Conservation (phyloP, 2,888 invertebrate species). For the Conomelus anceps region DNA sequence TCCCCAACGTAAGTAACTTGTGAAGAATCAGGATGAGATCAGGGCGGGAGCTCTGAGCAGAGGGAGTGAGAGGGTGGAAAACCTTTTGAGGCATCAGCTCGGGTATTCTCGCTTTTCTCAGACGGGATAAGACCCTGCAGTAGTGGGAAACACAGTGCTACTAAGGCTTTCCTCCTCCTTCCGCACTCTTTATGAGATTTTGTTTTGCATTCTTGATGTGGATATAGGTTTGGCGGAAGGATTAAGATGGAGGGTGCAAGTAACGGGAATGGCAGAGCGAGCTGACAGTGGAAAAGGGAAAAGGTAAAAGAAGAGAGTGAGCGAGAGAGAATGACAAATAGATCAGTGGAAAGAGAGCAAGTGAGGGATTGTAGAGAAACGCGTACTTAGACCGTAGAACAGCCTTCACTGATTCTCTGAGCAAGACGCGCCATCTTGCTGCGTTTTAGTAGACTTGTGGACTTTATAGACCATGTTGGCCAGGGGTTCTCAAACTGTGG, state of each 20-base stretch:
- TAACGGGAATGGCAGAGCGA: background rate
- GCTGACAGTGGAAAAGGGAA: background rate
- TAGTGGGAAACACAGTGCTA: too few species aligned
- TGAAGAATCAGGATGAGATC: background rate
- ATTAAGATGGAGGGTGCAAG: background rate
- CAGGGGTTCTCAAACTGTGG: too few species aligned
- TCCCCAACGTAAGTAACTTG: background rate
- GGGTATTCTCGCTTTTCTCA: background rate
- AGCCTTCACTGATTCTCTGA: too few species aligned
- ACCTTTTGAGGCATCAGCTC: too few species aligned
- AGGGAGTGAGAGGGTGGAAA: background rate
- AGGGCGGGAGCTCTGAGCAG: background rate
- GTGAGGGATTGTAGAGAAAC: too few species aligned
- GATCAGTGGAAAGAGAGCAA: too few species aligned
- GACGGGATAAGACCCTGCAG: background rate
- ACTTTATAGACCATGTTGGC: too few species aligned
- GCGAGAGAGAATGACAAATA: background rate
- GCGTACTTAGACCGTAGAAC: too few species aligned
- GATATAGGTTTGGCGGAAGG: background rate
- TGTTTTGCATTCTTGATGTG: conserved; percentile 11
- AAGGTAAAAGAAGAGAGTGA: background rate
- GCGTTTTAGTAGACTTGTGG: too few species aligned
- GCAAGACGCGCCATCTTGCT: too few species aligned
- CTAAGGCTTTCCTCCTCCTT: background rate
- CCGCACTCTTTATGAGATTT: conserved; percentile 9